Evolutionary conservation across 2,888 invertebrate species (phyloP), one percentile per base, ranked within the genome.

Genomic region (Lasius platythorax): DNA sequence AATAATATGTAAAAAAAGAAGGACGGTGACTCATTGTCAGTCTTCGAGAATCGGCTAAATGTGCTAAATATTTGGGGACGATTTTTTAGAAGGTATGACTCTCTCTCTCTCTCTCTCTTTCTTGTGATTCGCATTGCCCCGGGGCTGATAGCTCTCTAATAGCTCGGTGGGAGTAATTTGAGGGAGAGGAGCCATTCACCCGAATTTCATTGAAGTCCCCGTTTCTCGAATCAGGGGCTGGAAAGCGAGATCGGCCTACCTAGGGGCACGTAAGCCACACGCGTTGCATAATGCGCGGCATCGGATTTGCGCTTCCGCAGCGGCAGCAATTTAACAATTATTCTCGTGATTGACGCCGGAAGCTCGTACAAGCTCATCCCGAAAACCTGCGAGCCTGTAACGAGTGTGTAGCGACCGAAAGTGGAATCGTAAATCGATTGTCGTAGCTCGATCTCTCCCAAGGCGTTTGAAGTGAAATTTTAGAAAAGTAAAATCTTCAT

Each of bases 281-380:
- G 50, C 18, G 68, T 68, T 68, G 68, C 68, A 50, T 53, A 70
- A 70, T 6, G 33, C 11, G 53, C n/a, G 11, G 30, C 30, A 12
- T 15, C 70, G 70, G 50, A 46, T 68, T 23, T n/a, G n/a, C n/a
- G 50, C 70, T 67, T 67, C 67, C 43, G 67, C 67, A 40, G 64
- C 18, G 30, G 40, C 28, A 15, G 28, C 43, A 67, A 70, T 70
- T 70, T 70, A 70, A 53, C 30, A 50, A 70, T 70, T 15, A 43
- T 66, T 23, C 23, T 12, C n/a, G 23, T 66, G 66, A 66, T 63
- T 63, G 63, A 18, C 6, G 18, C 18, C 33, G 63, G 63, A 63
- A 63, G 63, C 33, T 30, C 33, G 28, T 33, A 18, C 63, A 15
- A 8, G 30, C 33, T 30, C 63, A 63, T 50, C 18, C 63, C 18